Percentiles rank a stretch among this genome's conserved stretches.
Evolutionary conservation across 1,140 invertebrate species (phyloP).

Genomic region (Zaprionus kolodkinae): DNA sequence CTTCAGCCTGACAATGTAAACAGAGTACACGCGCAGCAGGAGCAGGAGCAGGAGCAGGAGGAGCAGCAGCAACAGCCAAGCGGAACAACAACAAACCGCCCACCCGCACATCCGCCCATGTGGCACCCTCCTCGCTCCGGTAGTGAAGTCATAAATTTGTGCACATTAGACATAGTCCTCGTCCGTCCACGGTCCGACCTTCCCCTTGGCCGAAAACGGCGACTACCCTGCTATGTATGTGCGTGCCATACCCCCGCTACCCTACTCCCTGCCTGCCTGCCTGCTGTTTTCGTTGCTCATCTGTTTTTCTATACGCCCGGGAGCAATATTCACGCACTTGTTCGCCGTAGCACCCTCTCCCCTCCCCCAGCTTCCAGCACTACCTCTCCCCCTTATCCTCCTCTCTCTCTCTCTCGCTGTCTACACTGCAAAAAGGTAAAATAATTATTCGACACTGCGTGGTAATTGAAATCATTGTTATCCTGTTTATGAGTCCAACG

Average conservation of each 20-base stretch:
- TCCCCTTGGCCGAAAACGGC: not conserved
- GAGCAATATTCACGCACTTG: constrained; percentile 83
- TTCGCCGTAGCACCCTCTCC: constrained; percentile 41
- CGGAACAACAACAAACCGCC: constrained; percentile 58
- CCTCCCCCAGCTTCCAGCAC: too few species aligned
- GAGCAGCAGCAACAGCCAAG: constrained; percentile 37
- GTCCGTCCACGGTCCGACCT: constrained; percentile 37
- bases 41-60: constrained; percentile 37
- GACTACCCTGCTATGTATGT: not conserved
- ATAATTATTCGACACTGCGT: constrained; percentile 83
- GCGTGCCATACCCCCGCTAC: constrained; percentile 1
- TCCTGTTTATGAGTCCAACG: constrained; percentile 58
- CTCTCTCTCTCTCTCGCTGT: constrained; percentile 11
- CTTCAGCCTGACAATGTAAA: constrained; percentile 64
- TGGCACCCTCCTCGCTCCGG: constrained; percentile 41
- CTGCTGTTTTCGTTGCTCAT: constrained; percentile 50
- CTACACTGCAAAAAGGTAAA: constrained; percentile 76
- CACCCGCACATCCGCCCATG: constrained; percentile 31
- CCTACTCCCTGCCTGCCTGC: constrained; percentile 1
- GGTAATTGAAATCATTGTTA: constrained; percentile 83
- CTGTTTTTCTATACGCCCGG: constrained; percentile 80
- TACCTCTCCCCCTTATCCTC: not conserved
- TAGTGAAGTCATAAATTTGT: constrained; percentile 83
- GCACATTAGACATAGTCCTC: constrained; percentile 82
- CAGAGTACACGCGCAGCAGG: constrained; percentile 40